Conservation (phyloP, 2,113 vertebrate genomes). For the Semnornis frantzii region DNA sequence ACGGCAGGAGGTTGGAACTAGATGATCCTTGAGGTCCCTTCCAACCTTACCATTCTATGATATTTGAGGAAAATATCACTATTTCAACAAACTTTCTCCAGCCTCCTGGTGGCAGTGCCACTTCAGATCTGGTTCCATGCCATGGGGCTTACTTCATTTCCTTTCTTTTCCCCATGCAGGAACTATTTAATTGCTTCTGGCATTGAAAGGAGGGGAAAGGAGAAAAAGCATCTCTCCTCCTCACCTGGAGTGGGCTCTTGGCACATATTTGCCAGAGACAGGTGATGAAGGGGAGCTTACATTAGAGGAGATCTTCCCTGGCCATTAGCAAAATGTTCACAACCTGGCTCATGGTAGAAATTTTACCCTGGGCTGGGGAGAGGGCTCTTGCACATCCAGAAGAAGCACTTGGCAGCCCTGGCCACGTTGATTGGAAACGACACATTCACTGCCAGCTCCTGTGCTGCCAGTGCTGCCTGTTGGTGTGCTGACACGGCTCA, state of each 20-base stretch:
- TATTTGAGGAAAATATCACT: background rate
- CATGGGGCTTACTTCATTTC: background rate
- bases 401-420: background rate
- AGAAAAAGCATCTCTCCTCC: background rate
- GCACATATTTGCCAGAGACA: fast-evolving
- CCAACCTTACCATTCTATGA: no score
- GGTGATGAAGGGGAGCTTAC: background rate
- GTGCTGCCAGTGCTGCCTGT: background rate
- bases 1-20: no score
- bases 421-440: background rate
- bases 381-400: background rate
- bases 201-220: background rate
- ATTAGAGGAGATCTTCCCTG: background rate
- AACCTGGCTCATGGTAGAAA: background rate
- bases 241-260: fast-evolving
- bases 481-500: fast-evolving
- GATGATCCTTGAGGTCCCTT: no score
- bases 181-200: background rate
- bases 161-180: background rate
- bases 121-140: background rate
- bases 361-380: background rate
- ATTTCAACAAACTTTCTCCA: background rate
- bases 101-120: background rate
- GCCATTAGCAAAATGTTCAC: fast-evolving
- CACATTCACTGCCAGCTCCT: background rate